Conservation (phyloP, 2,888 invertebrate genomes). For the Acronicta alni region DNA sequence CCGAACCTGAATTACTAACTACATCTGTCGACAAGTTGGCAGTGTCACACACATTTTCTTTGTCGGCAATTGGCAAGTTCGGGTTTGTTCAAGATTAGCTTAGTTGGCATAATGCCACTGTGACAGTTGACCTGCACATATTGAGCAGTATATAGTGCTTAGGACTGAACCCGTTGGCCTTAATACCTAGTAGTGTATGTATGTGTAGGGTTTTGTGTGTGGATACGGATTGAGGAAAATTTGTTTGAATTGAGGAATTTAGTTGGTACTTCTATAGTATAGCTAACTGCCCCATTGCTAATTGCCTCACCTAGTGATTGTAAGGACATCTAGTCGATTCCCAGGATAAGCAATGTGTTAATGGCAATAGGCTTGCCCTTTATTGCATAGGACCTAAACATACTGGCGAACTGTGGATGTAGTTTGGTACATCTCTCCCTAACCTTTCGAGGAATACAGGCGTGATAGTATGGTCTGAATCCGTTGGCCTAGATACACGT, state of each 20-base stretch:
- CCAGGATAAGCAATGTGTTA: too few species aligned
- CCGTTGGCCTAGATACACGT: too few species aligned
- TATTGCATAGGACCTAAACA: too few species aligned
- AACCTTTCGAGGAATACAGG: too few species aligned
- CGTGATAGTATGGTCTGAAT: too few species aligned
- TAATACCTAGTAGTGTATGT: constrained; percentile 35
- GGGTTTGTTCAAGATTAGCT: constrained; percentile 65
- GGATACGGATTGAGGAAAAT: constrained; percentile 6
- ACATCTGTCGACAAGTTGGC: constrained; percentile 49
- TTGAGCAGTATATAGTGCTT: constrained; percentile 48
- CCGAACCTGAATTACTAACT: constrained; percentile 29
- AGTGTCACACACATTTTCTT: constrained; percentile 46
- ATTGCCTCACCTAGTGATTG: too few species aligned
- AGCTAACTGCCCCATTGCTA: too few species aligned
- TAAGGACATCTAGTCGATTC: too few species aligned
- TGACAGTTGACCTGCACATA: constrained; percentile 61
- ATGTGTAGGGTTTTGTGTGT: constrained; percentile 8
- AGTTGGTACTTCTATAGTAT: not conserved
- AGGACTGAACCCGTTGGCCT: constrained; percentile 49
- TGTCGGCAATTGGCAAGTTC: constrained; percentile 67
- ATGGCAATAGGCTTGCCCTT: too few species aligned
- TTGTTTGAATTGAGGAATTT: constrained; percentile 1
- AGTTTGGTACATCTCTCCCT: too few species aligned
- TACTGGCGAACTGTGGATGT: too few species aligned
- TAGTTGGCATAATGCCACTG: constrained; percentile 69